Evolutionary conservation across 1,140 invertebrate species (phyloP).

Genomic region (Drosophila persimilis): DNA sequence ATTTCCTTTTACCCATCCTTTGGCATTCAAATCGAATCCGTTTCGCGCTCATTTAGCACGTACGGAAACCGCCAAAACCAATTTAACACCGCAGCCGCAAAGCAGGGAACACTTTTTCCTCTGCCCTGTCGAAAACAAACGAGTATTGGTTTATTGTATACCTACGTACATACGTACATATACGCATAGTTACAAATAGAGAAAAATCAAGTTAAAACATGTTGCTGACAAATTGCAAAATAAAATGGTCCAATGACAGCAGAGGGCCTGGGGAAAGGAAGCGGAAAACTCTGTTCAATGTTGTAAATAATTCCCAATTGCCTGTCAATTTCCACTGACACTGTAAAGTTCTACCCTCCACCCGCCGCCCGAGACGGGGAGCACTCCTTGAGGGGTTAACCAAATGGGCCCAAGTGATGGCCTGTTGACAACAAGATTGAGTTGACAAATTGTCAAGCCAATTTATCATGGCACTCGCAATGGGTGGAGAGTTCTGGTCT

Average conservation of each 20-base stretch:
- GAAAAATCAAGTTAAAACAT: constrained; percentile 54
- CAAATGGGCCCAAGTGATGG: constrained; percentile 9
- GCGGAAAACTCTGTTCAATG: constrained; percentile 22
- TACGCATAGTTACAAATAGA: not conserved
- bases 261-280: not conserved
- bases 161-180: not conserved
- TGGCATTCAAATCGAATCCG: constrained; percentile 20
- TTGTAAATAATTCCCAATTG: constrained; percentile 69
- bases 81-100: constrained; percentile 57
- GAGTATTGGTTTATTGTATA: no score
- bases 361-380: not conserved
- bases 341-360: not conserved
- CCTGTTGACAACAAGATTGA: constrained; percentile 62
- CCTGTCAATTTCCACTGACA: constrained; percentile 53
- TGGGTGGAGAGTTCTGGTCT: not conserved
- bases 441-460: constrained; percentile 55
- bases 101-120: constrained; percentile 52
- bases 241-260: not conserved
- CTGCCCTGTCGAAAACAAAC: constrained; percentile 5
- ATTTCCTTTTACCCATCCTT: not conserved
- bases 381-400: constrained; percentile 2
- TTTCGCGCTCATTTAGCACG: constrained; percentile 65
- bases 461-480: constrained; percentile 48
- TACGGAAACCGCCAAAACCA: constrained; percentile 58
- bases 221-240: constrained; percentile 63